Evolutionary conservation across 2,113 vertebrate species (phyloP).

Genomic region (Phoxinus phoxinus): DNA sequence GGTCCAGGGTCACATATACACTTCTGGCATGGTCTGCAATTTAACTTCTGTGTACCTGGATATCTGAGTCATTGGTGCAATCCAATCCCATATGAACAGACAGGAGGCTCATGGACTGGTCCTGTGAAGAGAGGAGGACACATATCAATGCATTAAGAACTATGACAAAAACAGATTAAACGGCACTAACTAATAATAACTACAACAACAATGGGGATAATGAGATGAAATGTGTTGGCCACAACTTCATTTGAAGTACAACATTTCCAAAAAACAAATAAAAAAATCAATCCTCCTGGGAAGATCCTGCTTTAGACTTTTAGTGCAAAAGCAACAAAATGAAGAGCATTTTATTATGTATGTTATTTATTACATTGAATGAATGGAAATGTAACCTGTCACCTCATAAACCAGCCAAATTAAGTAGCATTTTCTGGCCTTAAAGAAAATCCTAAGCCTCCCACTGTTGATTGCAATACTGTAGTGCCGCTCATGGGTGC

Average conservation of each 20-base stretch:
- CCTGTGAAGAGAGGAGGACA: constrained; percentile 54
- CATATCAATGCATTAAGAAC: neutral
- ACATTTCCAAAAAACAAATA: neutral
- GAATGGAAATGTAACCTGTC: neutral
- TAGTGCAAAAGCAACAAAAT: neutral
- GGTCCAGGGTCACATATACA: too few species aligned
- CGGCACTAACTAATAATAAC: neutral
- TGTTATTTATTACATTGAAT: neutral
- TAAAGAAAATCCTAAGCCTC: neutral
- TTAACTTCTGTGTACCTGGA: constrained; percentile 48
- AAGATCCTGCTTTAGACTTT: neutral
- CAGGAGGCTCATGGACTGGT: constrained; percentile 65
- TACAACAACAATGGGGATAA: neutral
- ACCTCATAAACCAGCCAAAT: neutral
- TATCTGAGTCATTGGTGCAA: constrained; percentile 41
- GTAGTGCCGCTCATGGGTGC: neutral
- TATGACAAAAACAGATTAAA: neutral
- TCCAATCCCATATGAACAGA: constrained; percentile 68
- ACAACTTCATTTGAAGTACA: neutral
- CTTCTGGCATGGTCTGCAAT: constrained; percentile 63
- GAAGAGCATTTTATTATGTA: neutral
- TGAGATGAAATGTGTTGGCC: neutral
- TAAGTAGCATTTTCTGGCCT: too few species aligned
- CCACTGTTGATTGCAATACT: neutral
- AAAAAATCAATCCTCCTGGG: neutral